These are phyloP conservation scores for Bambusicola thoracicus DNA, from an alignment of 2,113 vertebrate genomes.

Conservation along the genomic window DNA sequence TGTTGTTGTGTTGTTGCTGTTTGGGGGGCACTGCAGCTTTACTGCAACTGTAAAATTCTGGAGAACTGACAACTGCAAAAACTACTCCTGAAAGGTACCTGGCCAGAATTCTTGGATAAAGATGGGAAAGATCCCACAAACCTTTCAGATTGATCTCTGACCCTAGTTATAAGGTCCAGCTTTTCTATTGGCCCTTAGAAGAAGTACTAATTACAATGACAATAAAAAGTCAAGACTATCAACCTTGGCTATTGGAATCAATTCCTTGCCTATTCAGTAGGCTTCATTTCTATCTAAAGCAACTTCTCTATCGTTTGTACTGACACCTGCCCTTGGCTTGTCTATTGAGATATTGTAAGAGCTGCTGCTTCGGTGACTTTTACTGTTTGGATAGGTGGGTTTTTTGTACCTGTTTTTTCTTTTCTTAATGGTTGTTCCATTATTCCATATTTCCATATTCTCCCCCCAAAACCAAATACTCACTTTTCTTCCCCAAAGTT, in stretches of 20 bases:
- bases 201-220: neutral
- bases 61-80: neutral
- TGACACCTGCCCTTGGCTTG: neutral
- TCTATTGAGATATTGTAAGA: neutral
- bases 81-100: neutral
- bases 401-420: no score
- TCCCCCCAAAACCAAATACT: neutral
- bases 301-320: neutral
- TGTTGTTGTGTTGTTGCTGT: no score
- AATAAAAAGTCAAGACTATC: neutral
- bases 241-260: neutral
- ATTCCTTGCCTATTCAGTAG: neutral
- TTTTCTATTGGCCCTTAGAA: neutral
- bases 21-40: neutral
- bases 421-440: neutral
- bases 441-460: rapidly evolving
- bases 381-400: no score
- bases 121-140: neutral
- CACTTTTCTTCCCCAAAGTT: neutral
- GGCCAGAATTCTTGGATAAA: neutral
- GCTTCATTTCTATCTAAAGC: neutral
- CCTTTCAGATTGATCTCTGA: neutral
- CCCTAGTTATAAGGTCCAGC: neutral
- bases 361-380: neutral
- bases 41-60: neutral